Conservation (phyloP, 2,113 vertebrate species). For the Pipra filicauda region DNA sequence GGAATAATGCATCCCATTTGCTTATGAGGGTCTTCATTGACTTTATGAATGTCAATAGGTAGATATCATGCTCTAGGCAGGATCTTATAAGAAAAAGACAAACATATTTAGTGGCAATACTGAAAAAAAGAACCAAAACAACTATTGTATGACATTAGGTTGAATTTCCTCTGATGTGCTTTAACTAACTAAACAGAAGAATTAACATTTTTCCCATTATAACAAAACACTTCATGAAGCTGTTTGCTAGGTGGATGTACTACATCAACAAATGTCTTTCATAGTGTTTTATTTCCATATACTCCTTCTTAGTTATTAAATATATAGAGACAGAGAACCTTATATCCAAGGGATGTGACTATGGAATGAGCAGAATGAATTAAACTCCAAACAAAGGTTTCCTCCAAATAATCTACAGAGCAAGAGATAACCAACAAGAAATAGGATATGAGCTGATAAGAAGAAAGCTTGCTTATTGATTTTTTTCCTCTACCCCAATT, state of each 20-base stretch:
- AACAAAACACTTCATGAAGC: neutral
- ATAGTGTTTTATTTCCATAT: neutral
- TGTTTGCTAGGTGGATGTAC: neutral
- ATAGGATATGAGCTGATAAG: neutral
- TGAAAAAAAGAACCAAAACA: neutral
- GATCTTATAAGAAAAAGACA: neutral
- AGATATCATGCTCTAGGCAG: neutral
- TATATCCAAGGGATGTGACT: neutral
- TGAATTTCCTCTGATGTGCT: neutral
- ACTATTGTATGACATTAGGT: neutral
- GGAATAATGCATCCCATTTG: neutral
- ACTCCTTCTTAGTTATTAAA: neutral
- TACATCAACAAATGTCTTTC: neutral
- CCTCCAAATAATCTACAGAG: neutral
- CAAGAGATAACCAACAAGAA: slow-evolving; percentile 43
- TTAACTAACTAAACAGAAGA: neutral
- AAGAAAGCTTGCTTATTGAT: slow-evolving; percentile 64
- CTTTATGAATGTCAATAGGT: neutral
- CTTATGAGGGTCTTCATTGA: neutral
- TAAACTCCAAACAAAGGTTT: slow-evolving; percentile 37
- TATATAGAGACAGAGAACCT: neutral
- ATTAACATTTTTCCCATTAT: neutral
- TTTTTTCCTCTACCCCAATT: slow-evolving; percentile 52
- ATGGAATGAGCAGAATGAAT: slow-evolving; percentile 45
- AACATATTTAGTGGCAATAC: neutral